phyloP scores from a whole-genome alignment of 2,797 vertebrate species.

The Cottoperca gobio region DNA sequence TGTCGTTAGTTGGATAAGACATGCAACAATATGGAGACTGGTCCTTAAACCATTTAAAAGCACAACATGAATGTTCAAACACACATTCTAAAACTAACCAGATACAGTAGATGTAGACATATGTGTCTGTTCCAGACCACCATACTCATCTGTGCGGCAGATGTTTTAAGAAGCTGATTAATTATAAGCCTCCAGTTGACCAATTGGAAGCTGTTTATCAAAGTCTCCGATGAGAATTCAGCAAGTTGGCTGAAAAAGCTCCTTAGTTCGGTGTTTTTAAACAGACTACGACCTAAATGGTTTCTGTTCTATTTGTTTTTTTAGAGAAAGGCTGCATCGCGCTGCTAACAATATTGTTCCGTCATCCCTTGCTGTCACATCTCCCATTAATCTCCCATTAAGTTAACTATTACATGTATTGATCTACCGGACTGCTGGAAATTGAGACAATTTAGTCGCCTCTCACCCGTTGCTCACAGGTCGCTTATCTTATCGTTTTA shows the following conservation, averaged over 20 bases:
- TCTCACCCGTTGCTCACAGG: conserved; percentile 25
- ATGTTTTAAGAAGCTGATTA: conserved; percentile 48
- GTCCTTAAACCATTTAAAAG: conserved; percentile 13
- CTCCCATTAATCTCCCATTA: conserved; percentile 48
- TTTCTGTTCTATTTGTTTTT: too few species aligned
- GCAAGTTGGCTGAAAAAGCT: conserved; percentile 9
- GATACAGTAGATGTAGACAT: conserved; percentile 10
- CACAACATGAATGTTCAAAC: conserved; percentile 21
- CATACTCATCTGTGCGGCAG: conserved; percentile 37
- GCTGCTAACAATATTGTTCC: conserved; percentile 6
- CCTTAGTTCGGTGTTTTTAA: conserved; percentile 14
- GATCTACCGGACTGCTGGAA: conserved; percentile 33
- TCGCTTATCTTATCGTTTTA: conserved; percentile 36
- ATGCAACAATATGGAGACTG: neutral
- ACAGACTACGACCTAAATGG: neutral
- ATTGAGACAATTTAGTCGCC: conserved; percentile 40
- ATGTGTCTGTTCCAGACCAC: conserved; percentile 19
- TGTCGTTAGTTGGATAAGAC: neutral
- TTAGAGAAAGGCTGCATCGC: neutral
- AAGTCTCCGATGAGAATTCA: conserved; percentile 26
- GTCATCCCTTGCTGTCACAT: conserved; percentile 22
- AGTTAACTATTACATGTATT: conserved; percentile 47
- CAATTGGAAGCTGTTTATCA: conserved; percentile 46
- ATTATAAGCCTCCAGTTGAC: conserved; percentile 52
- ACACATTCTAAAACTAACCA: conserved; percentile 38